Evolutionary conservation across 2,888 invertebrate genomes (phyloP).

Genomic region (Craniophora ligustri): DNA sequence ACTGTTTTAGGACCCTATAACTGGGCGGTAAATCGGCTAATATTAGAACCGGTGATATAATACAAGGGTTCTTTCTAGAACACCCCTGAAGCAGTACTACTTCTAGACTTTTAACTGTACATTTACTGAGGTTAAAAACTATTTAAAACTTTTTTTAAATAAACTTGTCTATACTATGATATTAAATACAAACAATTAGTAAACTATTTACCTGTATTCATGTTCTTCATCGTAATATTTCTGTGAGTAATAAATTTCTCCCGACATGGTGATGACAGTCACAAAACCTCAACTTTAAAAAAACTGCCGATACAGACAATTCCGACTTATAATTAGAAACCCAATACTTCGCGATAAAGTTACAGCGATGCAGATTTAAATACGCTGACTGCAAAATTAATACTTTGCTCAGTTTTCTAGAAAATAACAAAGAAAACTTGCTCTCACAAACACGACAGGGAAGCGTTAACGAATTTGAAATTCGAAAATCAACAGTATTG

Average conservation of each 20-base stretch:
- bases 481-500: conserved; percentile 65
- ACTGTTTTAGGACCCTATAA: too few relatives aligned
- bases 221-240: conserved; percentile 97
- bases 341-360: conserved; percentile 9
- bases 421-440: conserved; percentile 49
- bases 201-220: conserved; percentile 94
- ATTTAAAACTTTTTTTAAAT: too few relatives aligned
- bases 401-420: conserved; percentile 26
- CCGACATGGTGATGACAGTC: conserved; percentile 79
- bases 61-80: too few relatives aligned
- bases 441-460: conserved; percentile 41
- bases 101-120: too few relatives aligned
- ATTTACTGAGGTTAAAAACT: too few relatives aligned
- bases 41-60: too few relatives aligned
- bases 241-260: conserved; percentile 97
- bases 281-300: conserved; percentile 15
- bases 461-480: conserved; percentile 77
- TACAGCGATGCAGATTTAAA: background rate
- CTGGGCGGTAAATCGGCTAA: too few relatives aligned
- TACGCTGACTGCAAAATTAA: conserved; percentile 12
- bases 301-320: conserved; percentile 25
- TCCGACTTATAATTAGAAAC: background rate
- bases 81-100: too few relatives aligned
- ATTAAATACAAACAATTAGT: background rate
- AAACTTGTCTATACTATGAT: too few relatives aligned